Evolutionary conservation across 2,888 invertebrate genomes (phyloP).

Genomic region (Torymus aiolomorphi): DNA sequence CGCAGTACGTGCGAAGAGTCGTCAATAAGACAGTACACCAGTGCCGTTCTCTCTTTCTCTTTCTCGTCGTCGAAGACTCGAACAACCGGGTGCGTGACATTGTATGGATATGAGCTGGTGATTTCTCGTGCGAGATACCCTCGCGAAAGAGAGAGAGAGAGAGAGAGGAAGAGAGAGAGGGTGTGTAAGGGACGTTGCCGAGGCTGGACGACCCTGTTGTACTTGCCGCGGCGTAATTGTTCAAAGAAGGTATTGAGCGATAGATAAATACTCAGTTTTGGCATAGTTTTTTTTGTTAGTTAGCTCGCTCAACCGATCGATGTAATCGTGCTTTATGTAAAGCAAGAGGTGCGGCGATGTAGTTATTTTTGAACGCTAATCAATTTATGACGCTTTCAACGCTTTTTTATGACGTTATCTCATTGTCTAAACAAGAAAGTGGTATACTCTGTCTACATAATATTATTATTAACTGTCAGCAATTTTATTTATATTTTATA

Average conservation of each 20-base stretch:
- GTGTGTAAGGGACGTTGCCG: neutral
- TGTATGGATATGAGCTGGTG: conserved; percentile 74
- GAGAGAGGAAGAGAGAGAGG: too few species aligned
- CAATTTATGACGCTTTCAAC: too few species aligned
- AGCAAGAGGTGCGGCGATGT: too few species aligned
- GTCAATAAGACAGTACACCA: conserved; percentile 55
- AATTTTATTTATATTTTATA: too few species aligned
- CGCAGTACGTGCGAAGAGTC: conserved; percentile 52
- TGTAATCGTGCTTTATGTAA: too few species aligned
- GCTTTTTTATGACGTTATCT: too few species aligned
- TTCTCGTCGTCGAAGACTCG: neutral
- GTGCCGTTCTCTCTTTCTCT: neutral
- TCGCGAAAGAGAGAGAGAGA: neutral
- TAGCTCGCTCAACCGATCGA: too few species aligned
- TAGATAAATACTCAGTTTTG: neutral
- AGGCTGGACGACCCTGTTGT: conserved; percentile 18
- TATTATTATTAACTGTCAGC: too few species aligned
- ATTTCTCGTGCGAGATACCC: conserved; percentile 68
- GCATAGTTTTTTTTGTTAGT: too few species aligned
- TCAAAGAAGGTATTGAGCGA: neutral
- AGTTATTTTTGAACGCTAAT: too few species aligned
- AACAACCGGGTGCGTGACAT: conserved; percentile 71
- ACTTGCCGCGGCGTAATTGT: neutral
- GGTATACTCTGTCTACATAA: too few species aligned
- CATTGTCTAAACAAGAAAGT: too few species aligned